A percentile compares a stretch with the other conserved stretches of the same genome.
phyloP scores from a whole-genome alignment of 2,888 invertebrate genomes.

The Andrena haemorrhoa region DNA sequence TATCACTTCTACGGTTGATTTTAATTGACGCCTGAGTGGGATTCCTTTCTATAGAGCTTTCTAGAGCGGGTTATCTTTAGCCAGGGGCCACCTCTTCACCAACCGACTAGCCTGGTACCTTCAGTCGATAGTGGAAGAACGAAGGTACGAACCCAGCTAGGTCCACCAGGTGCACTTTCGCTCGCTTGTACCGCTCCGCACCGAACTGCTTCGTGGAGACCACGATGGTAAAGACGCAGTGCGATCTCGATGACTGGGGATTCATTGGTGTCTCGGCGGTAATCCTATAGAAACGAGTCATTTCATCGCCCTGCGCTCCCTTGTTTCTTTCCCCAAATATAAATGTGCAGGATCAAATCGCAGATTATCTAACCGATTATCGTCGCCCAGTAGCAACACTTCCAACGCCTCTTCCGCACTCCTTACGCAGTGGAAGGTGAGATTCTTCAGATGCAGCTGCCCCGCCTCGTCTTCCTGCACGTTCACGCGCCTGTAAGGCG shows the following conservation, averaged over 20 bases:
- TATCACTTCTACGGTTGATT: not conserved
- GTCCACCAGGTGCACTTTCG: constrained; percentile 86
- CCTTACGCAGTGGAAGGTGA: constrained; percentile 85
- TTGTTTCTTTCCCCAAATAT: too few relatives aligned
- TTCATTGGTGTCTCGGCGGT: constrained; percentile 87
- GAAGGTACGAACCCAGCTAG: constrained; percentile 85
- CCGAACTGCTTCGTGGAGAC: constrained; percentile 82
- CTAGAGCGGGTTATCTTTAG: not conserved
- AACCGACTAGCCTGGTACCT: not conserved
- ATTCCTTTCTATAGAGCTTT: too few relatives aligned
- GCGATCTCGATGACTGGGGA: constrained; percentile 86
- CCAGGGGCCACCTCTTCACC: not conserved
- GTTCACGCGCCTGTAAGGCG: constrained; percentile 83
- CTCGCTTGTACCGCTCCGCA: constrained; percentile 82
- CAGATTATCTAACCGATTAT: constrained; percentile 83
- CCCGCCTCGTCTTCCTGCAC: constrained; percentile 85
- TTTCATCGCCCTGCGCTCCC: too few relatives aligned
- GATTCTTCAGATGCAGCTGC: constrained; percentile 85
- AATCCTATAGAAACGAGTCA: constrained; percentile 77
- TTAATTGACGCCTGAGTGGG: not conserved
- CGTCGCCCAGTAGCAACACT: constrained; percentile 85
- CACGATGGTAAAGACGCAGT: constrained; percentile 87
- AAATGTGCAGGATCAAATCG: not conserved
- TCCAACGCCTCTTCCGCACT: constrained; percentile 86
- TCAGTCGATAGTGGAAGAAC: constrained; percentile 38